phyloP scores from a whole-genome alignment of 92 coral and sea anemone genomes.

The Actinostola sp. region DNA sequence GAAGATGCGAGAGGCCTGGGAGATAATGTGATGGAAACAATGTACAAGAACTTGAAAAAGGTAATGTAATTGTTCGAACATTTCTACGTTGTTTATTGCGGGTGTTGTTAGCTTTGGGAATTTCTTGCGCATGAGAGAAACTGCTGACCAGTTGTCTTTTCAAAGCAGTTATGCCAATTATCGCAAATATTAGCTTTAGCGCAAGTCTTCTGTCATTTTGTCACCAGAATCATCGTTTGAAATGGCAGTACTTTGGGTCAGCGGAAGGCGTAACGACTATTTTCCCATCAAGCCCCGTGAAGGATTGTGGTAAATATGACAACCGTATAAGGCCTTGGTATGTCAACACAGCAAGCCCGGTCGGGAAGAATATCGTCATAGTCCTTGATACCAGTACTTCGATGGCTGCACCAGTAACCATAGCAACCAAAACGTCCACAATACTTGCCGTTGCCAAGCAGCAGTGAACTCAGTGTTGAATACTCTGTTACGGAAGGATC shows the following conservation, averaged over 20 bases:
- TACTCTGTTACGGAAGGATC: slow-evolving; percentile 64
- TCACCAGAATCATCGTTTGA: slow-evolving; percentile 62
- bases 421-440: slow-evolving; percentile 37
- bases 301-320: slow-evolving; percentile 60
- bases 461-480: slow-evolving; percentile 52
- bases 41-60: slow-evolving; percentile 30
- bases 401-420: slow-evolving; percentile 44
- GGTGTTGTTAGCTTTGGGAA: not conserved
- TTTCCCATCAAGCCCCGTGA: slow-evolving; percentile 43
- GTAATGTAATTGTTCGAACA: not conserved
- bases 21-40: slow-evolving; percentile 17
- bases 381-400: slow-evolving; percentile 82
- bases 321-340: slow-evolving; percentile 89
- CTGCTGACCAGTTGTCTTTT: too few species aligned
- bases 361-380: slow-evolving; percentile 67
- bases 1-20: slow-evolving; percentile 30
- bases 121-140: too few species aligned
- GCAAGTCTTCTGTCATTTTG: too few species aligned
- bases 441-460: slow-evolving; percentile 49
- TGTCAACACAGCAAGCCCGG: slow-evolving; percentile 67
- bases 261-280: slow-evolving; percentile 53
- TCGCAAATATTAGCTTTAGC: too few species aligned
- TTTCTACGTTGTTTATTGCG: too few species aligned
- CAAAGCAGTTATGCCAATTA: too few species aligned
- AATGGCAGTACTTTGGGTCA: slow-evolving; percentile 94